Percentiles rank a stretch among this genome's conserved stretches.
These are phyloP conservation scores for Ormyrus labotus DNA, from an alignment of 2,888 invertebrate species.

Conservation along the genomic window DNA sequence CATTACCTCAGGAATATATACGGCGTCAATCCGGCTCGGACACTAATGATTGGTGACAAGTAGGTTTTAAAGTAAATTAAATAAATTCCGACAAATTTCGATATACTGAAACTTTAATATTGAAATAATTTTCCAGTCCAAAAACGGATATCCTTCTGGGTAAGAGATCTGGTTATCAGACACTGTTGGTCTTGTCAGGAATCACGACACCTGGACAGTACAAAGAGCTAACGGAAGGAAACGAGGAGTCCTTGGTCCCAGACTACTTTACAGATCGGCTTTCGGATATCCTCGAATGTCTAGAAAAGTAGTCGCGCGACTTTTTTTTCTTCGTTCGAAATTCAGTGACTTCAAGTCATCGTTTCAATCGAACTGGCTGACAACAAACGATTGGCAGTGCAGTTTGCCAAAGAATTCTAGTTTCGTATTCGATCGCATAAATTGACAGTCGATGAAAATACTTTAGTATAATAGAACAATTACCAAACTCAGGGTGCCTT, in stretches of 20 bases:
- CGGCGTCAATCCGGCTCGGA: conserved; percentile 87
- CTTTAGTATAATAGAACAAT: too few relatives aligned
- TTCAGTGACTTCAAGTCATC: too few relatives aligned
- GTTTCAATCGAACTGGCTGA: too few relatives aligned
- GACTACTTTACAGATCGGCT: conserved; percentile 74
- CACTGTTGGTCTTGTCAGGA: conserved; percentile 91
- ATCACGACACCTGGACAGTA: conserved; percentile 82
- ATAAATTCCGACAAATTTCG: neutral
- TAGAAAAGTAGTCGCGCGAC: neutral
- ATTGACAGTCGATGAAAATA: too few relatives aligned
- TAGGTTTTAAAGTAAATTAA: conserved; percentile 64
- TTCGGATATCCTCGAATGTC: conserved; percentile 67
- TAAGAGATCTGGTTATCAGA: conserved; percentile 90
- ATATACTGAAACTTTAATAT: neutral
- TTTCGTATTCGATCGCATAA: too few relatives aligned
- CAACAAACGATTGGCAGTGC: too few relatives aligned
- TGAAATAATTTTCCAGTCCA: conserved; percentile 76
- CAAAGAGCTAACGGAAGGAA: conserved; percentile 66
- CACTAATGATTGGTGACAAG: conserved; percentile 95
- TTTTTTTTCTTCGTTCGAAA: too few relatives aligned
- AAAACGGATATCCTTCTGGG: conserved; percentile 95
- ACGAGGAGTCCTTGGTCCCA: conserved; percentile 70
- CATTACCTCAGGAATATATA: conserved; percentile 83
- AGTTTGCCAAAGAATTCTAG: too few relatives aligned
- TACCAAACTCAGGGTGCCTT: too few relatives aligned